Percentiles rank a stretch among this genome's conserved stretches.
These are phyloP conservation scores for Macrostomum lignano DNA, from an alignment of 1,140 invertebrate genomes.

Conservation along the genomic window DNA sequence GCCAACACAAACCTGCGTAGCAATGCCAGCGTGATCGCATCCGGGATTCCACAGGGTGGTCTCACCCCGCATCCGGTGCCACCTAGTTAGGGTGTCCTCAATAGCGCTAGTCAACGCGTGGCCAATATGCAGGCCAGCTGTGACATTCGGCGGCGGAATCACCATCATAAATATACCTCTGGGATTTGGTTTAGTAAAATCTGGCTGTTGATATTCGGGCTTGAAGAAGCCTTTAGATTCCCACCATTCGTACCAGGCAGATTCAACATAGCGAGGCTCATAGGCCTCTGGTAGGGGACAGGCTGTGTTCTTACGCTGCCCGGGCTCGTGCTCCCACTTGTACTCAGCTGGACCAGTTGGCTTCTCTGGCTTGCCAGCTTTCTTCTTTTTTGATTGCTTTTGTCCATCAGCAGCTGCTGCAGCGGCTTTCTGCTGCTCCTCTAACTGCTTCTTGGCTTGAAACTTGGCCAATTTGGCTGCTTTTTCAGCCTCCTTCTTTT, in stretches of 20 bases:
- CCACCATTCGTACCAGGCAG: conserved; percentile 85
- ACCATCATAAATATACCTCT: conserved; percentile 53
- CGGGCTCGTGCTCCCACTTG: too few species aligned
- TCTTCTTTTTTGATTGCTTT: too few species aligned
- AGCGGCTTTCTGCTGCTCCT: too few species aligned
- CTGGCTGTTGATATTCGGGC: conserved; percentile 67
- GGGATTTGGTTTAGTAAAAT: conserved; percentile 3
- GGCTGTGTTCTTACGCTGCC: too few species aligned
- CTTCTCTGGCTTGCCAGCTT: too few species aligned
- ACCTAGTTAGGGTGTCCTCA: conserved; percentile 66
- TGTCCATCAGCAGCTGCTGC: too few species aligned
- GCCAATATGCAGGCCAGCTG: conserved; percentile 75
- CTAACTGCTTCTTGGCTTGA: too few species aligned
- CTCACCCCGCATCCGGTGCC: conserved; percentile 74
- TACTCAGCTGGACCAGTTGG: too few species aligned
- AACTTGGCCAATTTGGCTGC: too few species aligned
- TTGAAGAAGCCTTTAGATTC: conserved; percentile 86
- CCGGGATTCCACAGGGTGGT: conserved; percentile 84
- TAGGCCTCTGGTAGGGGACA: conserved; percentile 90
- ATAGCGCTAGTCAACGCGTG: conserved; percentile 87
- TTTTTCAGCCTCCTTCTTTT: too few species aligned
- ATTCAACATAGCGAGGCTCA: conserved; percentile 79
- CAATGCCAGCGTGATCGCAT: conserved; percentile 96
- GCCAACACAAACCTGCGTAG: conserved; percentile 79
- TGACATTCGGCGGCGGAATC: conserved; percentile 95